Evolutionary conservation across 2,888 invertebrate species (phyloP), one percentile per base, ranked within the genome.

Genomic region (Coronaproctus castanopsis): DNA sequence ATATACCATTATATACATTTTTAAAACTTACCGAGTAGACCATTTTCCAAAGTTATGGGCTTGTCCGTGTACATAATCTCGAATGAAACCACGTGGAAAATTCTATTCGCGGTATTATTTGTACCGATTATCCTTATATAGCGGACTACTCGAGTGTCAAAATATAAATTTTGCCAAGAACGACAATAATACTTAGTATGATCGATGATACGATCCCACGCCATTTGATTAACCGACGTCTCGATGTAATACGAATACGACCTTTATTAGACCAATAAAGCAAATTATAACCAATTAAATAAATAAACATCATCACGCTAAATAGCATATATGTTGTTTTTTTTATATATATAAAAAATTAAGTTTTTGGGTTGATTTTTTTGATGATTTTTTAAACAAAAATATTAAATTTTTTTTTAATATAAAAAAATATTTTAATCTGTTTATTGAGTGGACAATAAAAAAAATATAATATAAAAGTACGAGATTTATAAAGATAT

Each of bases 141-240:
- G 73, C 84, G 85, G 63, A 93, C 89, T 58, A 96, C 93, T 61
- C 89, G 75, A 48, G 87, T 80, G 66, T 83, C 80, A 74, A 98
- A 98, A 75, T 88, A 93, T 55, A 98, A 79, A 70, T 82, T 83
- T 75, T 98, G 98, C 91, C 92, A 95, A 20, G 95, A 95, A 62
- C 98, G 83, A 71, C 98, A 98, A 71, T 85, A 83, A 75, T 87
- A 93, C 64, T 81, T 77, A 64, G 87, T 85, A 76, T 97, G 87
- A 75, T 98, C 96, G 63, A 96, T 80, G 58, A 98, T 85, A 61
- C 86, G 80, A 63, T 87, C 82, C 95, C 97, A 98, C 72, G 95
- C 89, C 71, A 84, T 85, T 72, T 90, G 86, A 76, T 97, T 92
- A 75, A 93, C 88, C 0, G 93, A 95, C 24, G 92, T 88, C 71